Base-by-base conservation (phyloP, 2,888 invertebrate genomes). In the Eugnorisma glareosa region DNA sequence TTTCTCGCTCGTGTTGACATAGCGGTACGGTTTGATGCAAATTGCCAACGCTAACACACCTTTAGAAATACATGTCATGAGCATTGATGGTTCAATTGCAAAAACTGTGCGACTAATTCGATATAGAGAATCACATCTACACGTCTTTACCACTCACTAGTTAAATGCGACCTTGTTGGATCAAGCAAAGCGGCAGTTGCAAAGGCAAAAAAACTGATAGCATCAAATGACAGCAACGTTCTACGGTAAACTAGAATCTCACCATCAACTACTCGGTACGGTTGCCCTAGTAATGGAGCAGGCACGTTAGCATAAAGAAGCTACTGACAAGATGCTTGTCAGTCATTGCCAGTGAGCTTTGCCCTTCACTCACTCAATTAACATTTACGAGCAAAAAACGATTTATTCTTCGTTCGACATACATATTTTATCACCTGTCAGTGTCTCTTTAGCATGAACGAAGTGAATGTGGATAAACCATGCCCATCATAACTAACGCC, bases 1-100 rank as follows among this genome's bases (percentile, higher is more conserved):
- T 88, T 90, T 88, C 84, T 86, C 87, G 86, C 83, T 87, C 71
- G 73, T 87, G 82, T 86, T 77, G 86, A 80, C 79, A 87, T 68
- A 28, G 59, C 72, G 72, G 45, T 71, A 77, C 61, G 75, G 73
- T 73, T 80, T 81, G 78, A 82, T 81, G 82, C 77, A 84, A 89
- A 88, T 85, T 85, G 82, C 73, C 63, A 59, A 64, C 77, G 64
- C 61, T 67, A 84, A 84, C 63, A 84, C 63, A 59, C 43, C 24
- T 71, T 72, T 72, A 68, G 67, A 83, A 75, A 63, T 69, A 51
- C 63, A 45, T 67, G 31, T 64, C 73, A 54, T 69, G 76, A 79
- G 40, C 59, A 28, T 63, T 40, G 59, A 64, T 51, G 43, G 45
- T 54, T 59, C 24, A 13, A 59, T 73, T 64, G 70, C 80, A 73